Conservation (phyloP, 2,888 invertebrate genomes). For the Lydus trimaculatus region DNA sequence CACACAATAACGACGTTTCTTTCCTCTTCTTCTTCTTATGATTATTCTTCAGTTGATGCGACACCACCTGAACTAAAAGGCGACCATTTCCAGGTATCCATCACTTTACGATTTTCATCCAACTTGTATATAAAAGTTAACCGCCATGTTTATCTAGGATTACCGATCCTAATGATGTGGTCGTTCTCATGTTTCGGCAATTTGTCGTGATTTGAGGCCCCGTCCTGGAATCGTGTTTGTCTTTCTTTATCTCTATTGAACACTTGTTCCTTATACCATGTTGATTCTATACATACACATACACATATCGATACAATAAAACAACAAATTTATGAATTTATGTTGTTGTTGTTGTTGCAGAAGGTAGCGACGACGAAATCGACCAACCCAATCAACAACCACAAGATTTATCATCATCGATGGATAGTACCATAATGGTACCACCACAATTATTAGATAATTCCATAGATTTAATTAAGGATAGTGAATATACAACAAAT, state of each 20-base stretch:
- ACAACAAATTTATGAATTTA: not conserved
- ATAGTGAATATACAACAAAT: slow-evolving; percentile 21
- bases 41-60: not conserved
- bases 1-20: not conserved
- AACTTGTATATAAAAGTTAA: not conserved
- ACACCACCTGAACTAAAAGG: not conserved
- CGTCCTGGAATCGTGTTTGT: not conserved
- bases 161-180: slow-evolving; percentile 47
- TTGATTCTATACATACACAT: not conserved
- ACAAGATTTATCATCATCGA: slow-evolving; percentile 34
- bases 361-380: slow-evolving; percentile 69
- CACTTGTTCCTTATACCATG: slow-evolving; percentile 9
- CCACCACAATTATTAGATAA: slow-evolving; percentile 44
- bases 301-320: not conserved
- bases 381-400: slow-evolving; percentile 55
- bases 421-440: slow-evolving; percentile 51
- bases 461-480: slow-evolving; percentile 22
- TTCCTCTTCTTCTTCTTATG: not conserved
- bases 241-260: slow-evolving; percentile 23
- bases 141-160: slow-evolving; percentile 51
- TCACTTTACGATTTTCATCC: not conserved
- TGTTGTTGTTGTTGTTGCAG: slow-evolving; percentile 57
- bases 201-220: slow-evolving; percentile 37
- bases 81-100: not conserved
- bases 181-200: slow-evolving; percentile 53